Percentiles rank a stretch among this genome's conserved stretches.
These are phyloP conservation scores for Phenacoccus solenopsis DNA, from an alignment of 1,140 invertebrate genomes.

Conservation along the genomic window DNA sequence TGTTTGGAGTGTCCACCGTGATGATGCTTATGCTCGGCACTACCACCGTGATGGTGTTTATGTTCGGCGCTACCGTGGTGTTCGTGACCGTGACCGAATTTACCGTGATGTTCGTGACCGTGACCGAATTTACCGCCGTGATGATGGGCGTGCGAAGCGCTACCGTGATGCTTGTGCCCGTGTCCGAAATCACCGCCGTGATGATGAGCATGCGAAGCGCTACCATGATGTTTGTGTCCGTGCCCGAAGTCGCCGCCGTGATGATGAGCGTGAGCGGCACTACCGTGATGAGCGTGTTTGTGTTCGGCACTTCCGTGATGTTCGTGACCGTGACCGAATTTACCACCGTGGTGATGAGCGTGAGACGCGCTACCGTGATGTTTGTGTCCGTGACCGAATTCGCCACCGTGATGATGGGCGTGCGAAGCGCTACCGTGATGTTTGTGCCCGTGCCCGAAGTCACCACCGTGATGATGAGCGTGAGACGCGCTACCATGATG, in stretches of 20 bases:
- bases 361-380: slow-evolving; percentile 21
- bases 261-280: slow-evolving; percentile 18
- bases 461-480: slow-evolving; percentile 19
- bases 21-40: slow-evolving; percentile 21
- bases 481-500: slow-evolving; percentile 22
- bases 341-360: slow-evolving; percentile 21
- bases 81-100: slow-evolving; percentile 22
- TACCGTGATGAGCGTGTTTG: slow-evolving; percentile 22
- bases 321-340: slow-evolving; percentile 20
- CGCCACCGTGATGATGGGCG: slow-evolving; percentile 23
- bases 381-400: slow-evolving; percentile 22
- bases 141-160: slow-evolving; percentile 17
- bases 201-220: slow-evolving; percentile 20
- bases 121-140: slow-evolving; percentile 23
- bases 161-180: slow-evolving; percentile 22
- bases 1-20: slow-evolving; percentile 23
- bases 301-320: slow-evolving; percentile 22
- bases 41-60: slow-evolving; percentile 21
- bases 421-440: slow-evolving; percentile 22
- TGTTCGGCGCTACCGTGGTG: slow-evolving; percentile 23
- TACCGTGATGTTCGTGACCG: slow-evolving; percentile 22
- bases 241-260: slow-evolving; percentile 20
- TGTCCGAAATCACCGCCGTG: slow-evolving; percentile 22
- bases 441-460: slow-evolving; percentile 23
- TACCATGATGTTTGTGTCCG: slow-evolving; percentile 21